Evolutionary conservation across 2,888 invertebrate genomes (phyloP), one percentile per base, ranked within the genome.

Genomic region (Ormyrus thymus): DNA sequence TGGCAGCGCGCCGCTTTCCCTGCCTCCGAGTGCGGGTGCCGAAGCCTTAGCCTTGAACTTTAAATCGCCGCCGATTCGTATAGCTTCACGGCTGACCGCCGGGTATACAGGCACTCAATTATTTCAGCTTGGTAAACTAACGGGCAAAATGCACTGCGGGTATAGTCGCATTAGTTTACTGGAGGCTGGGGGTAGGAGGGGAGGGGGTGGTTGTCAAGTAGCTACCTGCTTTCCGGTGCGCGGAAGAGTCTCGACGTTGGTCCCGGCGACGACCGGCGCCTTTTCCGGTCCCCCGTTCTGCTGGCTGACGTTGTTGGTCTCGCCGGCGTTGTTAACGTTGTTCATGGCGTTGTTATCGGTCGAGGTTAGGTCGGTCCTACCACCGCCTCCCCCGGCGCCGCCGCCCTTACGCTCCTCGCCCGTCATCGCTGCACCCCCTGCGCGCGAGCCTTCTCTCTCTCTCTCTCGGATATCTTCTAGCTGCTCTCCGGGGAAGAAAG

Each of bases 251-350:
- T 93, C 93, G 90, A 92, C 92, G 87, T 92, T 92, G 81, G 92
- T 92, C 82, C 92, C 92, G 59, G 92, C 92, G 83, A 92, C 92
- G 77, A 92, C 92, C 80, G 93, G 92, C 78, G 92, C 92, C 86
- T 92, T 92, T 85, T 90, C 90, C 83, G 86, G 83, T 79, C 84
- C 87, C 74, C 90, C 90, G 82, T 90, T 89, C 81, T 93, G 93
- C 91, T 92, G 92, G 91, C 53, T 69, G 48, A 62, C 64, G 46
- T 13, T 58, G 59, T 91, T 90, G 83, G 91, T 89, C 79, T 84
- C 83, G 80, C 83, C 80, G 65, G 83, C 84, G 81, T 83, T 84
- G 46, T 65, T 64, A 15, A 66, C 69, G 89, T 91, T 92, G 77
- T 83, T 82, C 78, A 85, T 85, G 58, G 82, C 78, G 62, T 78